phyloP scores from a whole-genome alignment of 2,888 invertebrate genomes.

The Oscheius sp. region DNA sequence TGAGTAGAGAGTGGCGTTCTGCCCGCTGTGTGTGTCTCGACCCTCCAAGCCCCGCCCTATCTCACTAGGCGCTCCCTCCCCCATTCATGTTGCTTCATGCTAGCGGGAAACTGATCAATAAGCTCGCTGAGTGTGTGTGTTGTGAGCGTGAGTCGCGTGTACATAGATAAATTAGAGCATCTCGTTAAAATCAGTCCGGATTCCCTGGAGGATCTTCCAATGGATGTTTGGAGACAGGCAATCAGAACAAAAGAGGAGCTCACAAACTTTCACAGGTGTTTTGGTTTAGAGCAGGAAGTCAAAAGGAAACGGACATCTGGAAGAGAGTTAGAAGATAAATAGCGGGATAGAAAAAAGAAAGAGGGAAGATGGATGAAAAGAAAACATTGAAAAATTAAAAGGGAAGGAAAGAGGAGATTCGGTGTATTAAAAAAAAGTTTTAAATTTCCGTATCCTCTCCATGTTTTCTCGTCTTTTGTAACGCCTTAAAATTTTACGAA shows the following conservation, averaged over 20 bases:
- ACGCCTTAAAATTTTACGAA: slow-evolving; percentile 20
- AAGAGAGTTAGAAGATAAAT: too few relatives aligned
- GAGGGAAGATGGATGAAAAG: too few relatives aligned
- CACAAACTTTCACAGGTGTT: background rate
- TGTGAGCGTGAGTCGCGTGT: slow-evolving; percentile 9
- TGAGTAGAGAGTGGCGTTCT: background rate
- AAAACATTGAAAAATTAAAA: too few relatives aligned
- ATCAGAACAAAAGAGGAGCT: background rate
- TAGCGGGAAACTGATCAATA: slow-evolving; percentile 14
- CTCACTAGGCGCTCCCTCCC: slow-evolving; percentile 16
- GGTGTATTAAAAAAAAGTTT: too few relatives aligned
- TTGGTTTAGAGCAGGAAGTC: background rate
- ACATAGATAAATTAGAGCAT: slow-evolving; percentile 11
- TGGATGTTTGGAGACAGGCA: background rate
- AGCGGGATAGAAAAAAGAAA: too few relatives aligned
- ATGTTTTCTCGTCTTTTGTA: too few relatives aligned
- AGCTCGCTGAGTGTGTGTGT: slow-evolving; percentile 3
- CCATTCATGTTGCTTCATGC: slow-evolving; percentile 26
- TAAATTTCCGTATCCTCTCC: too few relatives aligned
- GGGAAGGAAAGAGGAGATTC: too few relatives aligned
- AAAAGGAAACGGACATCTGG: background rate
- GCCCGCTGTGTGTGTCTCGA: slow-evolving; percentile 2
- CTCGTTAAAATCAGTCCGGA: background rate
- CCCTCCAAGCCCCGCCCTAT: slow-evolving; percentile 9
- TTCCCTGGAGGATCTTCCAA: too few relatives aligned